These are phyloP conservation scores for Paracanthobrama guichenoti DNA, from an alignment of 2,113 vertebrate species.

Conservation along the genomic window DNA sequence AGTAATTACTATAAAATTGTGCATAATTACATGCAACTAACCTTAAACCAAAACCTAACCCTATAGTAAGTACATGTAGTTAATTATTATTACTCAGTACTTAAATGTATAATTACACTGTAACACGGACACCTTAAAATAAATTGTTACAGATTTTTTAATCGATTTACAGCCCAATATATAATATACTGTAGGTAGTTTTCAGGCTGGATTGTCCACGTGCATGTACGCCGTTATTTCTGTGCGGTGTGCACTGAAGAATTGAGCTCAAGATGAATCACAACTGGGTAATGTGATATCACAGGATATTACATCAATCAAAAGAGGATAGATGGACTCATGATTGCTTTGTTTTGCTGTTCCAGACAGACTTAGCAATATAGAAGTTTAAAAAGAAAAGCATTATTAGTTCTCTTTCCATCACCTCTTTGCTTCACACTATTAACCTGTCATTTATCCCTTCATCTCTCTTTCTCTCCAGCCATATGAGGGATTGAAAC, in stretches of 20 bases:
- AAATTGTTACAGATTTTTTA: too few species aligned
- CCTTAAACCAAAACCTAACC: too few species aligned
- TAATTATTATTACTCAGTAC: too few species aligned
- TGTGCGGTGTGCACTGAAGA: not conserved
- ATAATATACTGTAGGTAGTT: not conserved
- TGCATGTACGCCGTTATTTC: not conserved
- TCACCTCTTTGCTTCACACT: not conserved
- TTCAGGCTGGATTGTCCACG: not conserved
- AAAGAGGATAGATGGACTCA: not conserved
- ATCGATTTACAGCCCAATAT: not conserved
- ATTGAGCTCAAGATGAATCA: not conserved
- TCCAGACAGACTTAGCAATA: not conserved
- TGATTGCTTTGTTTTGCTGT: not conserved
- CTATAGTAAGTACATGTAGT: too few species aligned
- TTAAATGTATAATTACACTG: too few species aligned
- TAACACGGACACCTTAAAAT: too few species aligned
- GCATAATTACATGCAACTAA: too few species aligned
- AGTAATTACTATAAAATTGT: too few species aligned
- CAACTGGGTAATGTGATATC: not conserved
- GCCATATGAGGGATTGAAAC: constrained; percentile 90
- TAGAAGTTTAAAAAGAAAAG: not conserved
- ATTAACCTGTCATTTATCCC: not conserved
- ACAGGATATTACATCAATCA: not conserved
- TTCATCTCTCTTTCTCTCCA: constrained; percentile 44
- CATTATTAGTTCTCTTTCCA: not conserved